Evolutionary conservation across 2,797 vertebrate species (phyloP), one percentile per base, ranked within the genome.

Genomic region (Megaceryle alcyon): DNA sequence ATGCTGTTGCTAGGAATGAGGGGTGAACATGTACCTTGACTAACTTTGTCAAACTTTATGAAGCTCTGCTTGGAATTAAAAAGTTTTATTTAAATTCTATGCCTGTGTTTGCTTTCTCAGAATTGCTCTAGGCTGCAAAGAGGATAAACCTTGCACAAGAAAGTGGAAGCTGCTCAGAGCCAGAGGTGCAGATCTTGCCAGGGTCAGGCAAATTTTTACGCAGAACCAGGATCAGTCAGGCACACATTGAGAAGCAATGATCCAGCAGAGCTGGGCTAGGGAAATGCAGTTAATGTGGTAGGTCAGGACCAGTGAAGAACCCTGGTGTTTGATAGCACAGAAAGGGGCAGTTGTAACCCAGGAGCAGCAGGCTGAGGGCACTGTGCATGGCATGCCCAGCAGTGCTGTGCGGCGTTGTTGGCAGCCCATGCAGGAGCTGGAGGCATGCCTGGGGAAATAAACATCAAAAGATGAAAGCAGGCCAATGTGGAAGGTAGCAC

Each of bases 401-500:
- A 83, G 85, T 37, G 20, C 86, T 59, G 88, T 3, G 4, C 53
- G 41, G 71, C 69, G 9, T 44, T 70, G 75, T 54, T 94, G 93
- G 91, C 90, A 94, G 91, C 66, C 49, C 85, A 61, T 65, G 10
- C 28, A 19, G 87, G 46, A 76, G 69, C 85, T 94, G 94, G 96
- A 59, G 0, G 37, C 29, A 4, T 1, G 65, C 93, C 95, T 4
- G 6, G 44, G 88, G 66, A 95, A 94, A 94, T 71, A 90, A 90
- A 94, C 63, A 63, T 31, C 4, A 39, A 41, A 90, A 90, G 80
- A 95, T 86, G 80, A 95, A 88, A 94, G 84, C 59, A 31, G 68
- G 90, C 92, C 88, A 92, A 7, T 12, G 82, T 82, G 86, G 82
- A 88, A 95, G 90, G 88, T 22, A 79, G 85, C 72, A 83, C 88